Base-by-base conservation (phyloP, 2,797 vertebrate species). In the Crax fasciolata region DNA sequence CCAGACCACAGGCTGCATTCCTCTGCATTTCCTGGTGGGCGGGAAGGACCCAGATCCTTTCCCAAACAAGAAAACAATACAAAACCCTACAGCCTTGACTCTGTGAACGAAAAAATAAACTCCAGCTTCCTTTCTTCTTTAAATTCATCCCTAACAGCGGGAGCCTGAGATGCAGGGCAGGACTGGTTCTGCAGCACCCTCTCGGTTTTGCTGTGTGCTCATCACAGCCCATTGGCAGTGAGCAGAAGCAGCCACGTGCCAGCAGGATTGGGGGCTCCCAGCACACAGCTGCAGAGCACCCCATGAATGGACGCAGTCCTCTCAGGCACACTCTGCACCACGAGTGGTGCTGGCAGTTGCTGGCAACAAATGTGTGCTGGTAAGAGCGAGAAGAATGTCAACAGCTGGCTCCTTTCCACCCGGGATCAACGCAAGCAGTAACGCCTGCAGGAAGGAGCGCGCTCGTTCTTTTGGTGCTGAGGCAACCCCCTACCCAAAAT, bases 161-260 rank as follows among this genome's bases (percentile, higher is more conserved):
- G 2, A 74, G 58, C 15, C 63, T 41, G 27, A 27, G 10, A 48
- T 19, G 46, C 20, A 74, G 30, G 6, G 15, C 2, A 1, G 59
- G 44, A 54, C 58, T 32, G 0, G 3, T 17, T 77, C 72, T 67
- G 41, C 61, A 84, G 57, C 70, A 35, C 48, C 52, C 72, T 63
- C 87, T 48, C 16, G 19, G 25, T 86, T 83, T 30, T 54, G 54
- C 51, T 2, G 0, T 44, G 77, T 52, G 94, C 90, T 79, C 30
- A 63, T 14, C 3, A 0, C 58, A 13, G 86, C 2, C 43, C 81
- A 84, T 88, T 74, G 86, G 7, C 2, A 77, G 79, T 62, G 83
- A 94, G 81, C 65, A 78, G 94, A 95, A 78, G 51, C 90, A 94
- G 85, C 89, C 75, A 67, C 18, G 1, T 11, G 83, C 13, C 88